Conservation (phyloP, 2,888 invertebrate species). For the Spodoptera picta region DNA sequence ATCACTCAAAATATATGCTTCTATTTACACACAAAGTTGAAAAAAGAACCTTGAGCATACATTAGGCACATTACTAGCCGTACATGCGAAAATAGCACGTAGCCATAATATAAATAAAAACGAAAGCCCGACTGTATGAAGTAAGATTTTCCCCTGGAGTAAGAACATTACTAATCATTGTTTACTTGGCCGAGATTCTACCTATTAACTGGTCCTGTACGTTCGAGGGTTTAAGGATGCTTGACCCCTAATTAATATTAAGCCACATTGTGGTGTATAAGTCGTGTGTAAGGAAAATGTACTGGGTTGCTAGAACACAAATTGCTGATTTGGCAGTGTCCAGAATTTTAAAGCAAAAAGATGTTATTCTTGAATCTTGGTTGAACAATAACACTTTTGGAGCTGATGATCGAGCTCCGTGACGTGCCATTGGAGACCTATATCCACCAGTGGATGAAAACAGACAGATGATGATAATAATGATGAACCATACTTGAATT, state of each 20-base stretch:
- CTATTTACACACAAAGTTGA: too few species aligned
- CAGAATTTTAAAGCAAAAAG: too few species aligned
- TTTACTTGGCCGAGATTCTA: conserved; percentile 51
- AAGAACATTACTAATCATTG: conserved; percentile 45
- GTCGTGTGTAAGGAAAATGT: conserved; percentile 54
- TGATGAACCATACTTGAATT: too few species aligned
- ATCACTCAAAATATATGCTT: too few species aligned
- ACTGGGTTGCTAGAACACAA: conserved; percentile 25
- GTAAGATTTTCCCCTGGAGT: conserved; percentile 1
- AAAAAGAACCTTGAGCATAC: background rate
- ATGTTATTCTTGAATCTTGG: too few species aligned
- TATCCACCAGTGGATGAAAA: too few species aligned
- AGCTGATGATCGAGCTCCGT: too few species aligned
- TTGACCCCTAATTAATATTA: conserved; percentile 61
- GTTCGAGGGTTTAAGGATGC: conserved; percentile 44
- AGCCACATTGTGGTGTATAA: conserved; percentile 50
- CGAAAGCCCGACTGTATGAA: conserved; percentile 3
- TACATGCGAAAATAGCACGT: background rate
- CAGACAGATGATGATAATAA: too few species aligned
- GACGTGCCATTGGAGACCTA: too few species aligned
- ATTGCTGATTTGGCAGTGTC: too few species aligned
- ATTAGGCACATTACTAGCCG: background rate
- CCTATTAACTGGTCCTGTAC: conserved; percentile 48
- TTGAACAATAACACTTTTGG: too few species aligned
- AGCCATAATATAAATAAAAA: background rate